Evolutionary conservation across 2,797 vertebrate species (phyloP).

Genomic region (Notolabrus celidotus): DNA sequence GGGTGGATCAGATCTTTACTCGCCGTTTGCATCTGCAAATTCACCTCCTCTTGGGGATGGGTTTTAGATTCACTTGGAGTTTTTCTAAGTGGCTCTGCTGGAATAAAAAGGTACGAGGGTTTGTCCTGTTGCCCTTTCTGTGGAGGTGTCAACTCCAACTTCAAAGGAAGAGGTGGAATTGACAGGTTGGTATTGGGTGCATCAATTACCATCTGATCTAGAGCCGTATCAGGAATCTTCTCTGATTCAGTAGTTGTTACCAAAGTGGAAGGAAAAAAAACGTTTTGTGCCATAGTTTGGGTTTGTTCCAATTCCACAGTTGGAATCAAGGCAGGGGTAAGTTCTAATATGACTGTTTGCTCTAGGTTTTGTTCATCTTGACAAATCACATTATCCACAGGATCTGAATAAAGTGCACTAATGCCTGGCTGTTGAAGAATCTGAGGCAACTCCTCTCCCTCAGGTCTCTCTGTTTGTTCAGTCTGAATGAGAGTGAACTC

Average conservation of each 20-base stretch:
- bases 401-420: conserved; percentile 29
- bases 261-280: conserved; percentile 51
- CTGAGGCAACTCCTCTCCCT: conserved; percentile 49
- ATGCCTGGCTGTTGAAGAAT: conserved; percentile 48
- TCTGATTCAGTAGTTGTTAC: conserved; percentile 56
- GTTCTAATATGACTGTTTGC: conserved; percentile 77
- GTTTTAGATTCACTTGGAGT: conserved; percentile 32
- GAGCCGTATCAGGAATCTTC: conserved; percentile 35
- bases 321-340: conserved; percentile 72
- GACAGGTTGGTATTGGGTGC: conserved; percentile 42
- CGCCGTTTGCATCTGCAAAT: conserved; percentile 41
- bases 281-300: conserved; percentile 53
- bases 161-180: conserved; percentile 50
- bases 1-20: conserved; percentile 30
- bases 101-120: conserved; percentile 36
- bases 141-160: conserved; percentile 66
- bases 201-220: conserved; percentile 30
- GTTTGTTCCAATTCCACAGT: conserved; percentile 73
- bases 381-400: conserved; percentile 54
- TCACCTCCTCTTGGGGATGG: conserved; percentile 29
- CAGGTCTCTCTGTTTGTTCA: conserved; percentile 42
- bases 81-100: conserved; percentile 51
- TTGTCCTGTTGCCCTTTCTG: conserved; percentile 59
- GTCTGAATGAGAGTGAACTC: conserved; percentile 54
- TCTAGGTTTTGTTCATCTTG: conserved; percentile 69